A percentile compares a stretch with the other conserved stretches of the same genome.
phyloP scores from a whole-genome alignment of 2,113 vertebrate genomes.

The Cyanoramphus novaezelandiae region DNA sequence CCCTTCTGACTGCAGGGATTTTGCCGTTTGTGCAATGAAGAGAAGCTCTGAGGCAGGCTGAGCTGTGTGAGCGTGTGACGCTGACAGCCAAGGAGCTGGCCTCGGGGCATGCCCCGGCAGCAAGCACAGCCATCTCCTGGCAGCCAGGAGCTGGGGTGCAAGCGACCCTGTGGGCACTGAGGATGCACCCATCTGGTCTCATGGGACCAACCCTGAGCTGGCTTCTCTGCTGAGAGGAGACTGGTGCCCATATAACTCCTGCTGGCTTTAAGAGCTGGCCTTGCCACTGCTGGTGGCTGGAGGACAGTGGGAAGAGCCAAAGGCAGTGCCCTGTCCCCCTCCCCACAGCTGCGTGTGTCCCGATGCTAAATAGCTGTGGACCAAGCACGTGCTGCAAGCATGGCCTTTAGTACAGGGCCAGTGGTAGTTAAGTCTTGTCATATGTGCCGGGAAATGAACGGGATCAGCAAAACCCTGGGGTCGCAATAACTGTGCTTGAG shows the following conservation, averaged over 20 bases:
- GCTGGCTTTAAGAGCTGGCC: rapidly evolving
- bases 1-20: neutral
- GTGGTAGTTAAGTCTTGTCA: neutral
- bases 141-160: rapidly evolving
- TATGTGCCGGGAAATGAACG: neutral
- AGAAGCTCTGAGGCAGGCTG: neutral
- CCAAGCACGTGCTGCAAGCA: rapidly evolving
- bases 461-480: neutral
- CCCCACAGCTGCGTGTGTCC: neutral
- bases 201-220: rapidly evolving
- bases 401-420: rapidly evolving
- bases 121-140: rapidly evolving
- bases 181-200: rapidly evolving
- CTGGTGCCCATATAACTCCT: rapidly evolving
- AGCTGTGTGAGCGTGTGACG: neutral
- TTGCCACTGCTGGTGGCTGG: rapidly evolving
- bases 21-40: neutral
- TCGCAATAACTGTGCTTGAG: neutral
- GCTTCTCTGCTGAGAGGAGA: neutral
- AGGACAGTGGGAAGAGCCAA: neutral
- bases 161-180: neutral
- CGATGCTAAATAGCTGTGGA: rapidly evolving
- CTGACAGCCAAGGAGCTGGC: rapidly evolving
- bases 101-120: neutral
- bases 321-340: neutral